These are phyloP conservation scores for Dicentrarchus labrax DNA, from an alignment of 2,113 vertebrate genomes.

Conservation along the genomic window DNA sequence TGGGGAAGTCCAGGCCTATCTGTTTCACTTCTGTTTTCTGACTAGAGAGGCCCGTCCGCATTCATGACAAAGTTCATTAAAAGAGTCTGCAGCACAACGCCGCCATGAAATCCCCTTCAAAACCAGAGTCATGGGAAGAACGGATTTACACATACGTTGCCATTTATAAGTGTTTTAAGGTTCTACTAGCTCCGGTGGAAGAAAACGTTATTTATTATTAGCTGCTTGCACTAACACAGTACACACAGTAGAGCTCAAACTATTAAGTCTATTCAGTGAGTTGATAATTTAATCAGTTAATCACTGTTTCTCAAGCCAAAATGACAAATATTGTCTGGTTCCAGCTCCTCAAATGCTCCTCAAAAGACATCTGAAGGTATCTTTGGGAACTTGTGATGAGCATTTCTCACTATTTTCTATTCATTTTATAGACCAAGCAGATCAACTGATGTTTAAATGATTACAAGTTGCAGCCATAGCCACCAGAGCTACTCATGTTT, in stretches of 20 bases:
- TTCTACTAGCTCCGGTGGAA: background rate
- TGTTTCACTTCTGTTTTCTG: constrained; percentile 86
- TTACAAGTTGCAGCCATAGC: background rate
- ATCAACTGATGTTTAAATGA: background rate
- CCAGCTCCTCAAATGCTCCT: no score
- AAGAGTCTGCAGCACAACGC: constrained; percentile 45
- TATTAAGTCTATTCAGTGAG: no score
- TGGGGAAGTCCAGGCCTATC: constrained; percentile 85
- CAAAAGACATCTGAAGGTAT: no score
- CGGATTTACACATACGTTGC: background rate
- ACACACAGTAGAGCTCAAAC: background rate
- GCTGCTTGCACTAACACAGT: background rate
- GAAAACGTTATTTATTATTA: background rate
- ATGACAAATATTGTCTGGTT: no score
- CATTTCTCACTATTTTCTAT: no score
- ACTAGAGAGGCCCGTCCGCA: constrained; percentile 49
- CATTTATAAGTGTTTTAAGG: background rate
- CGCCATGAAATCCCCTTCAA: constrained; percentile 67
- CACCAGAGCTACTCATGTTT: background rate
- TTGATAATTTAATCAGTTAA: no score
- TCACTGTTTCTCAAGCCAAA: no score
- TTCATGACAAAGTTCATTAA: constrained; percentile 68
- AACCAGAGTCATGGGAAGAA: constrained; percentile 25
- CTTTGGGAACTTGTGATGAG: no score
- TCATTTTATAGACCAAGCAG: no score